Evolutionary conservation across 2,113 vertebrate species (phyloP).

Genomic region (Scalopus aquaticus): DNA sequence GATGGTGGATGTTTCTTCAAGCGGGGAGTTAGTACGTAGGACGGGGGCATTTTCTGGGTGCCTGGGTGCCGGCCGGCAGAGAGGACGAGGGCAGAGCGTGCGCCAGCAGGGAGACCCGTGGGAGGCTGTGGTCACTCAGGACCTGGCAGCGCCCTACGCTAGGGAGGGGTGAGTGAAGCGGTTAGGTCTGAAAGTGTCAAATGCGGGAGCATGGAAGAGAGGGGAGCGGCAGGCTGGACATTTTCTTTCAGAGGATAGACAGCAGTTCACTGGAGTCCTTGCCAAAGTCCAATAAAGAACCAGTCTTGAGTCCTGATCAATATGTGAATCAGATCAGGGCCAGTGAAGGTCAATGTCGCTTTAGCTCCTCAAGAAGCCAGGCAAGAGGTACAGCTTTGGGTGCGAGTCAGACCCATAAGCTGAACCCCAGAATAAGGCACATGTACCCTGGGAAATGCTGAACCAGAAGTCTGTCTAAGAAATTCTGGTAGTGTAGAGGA

Average conservation of each 20-base stretch:
- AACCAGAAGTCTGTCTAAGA: background rate
- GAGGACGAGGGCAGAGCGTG: background rate
- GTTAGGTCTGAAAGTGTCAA: background rate
- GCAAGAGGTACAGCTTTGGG: background rate
- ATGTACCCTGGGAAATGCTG: rapidly evolving
- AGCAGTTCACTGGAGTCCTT: background rate
- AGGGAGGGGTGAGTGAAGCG: background rate
- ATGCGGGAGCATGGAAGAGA: rapidly evolving
- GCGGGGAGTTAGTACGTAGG: background rate
- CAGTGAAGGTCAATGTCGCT: background rate
- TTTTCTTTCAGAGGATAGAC: background rate
- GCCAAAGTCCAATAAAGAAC: background rate
- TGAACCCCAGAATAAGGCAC: background rate
- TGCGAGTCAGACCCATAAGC: background rate
- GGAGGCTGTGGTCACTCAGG: background rate
- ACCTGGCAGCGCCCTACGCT: rapidly evolving
- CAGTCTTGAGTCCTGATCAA: background rate
- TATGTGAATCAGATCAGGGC: background rate
- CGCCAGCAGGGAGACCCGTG: background rate
- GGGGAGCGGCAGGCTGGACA: background rate
- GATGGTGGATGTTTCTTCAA: background rate
- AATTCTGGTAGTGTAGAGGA: no score
- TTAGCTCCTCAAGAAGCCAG: background rate
- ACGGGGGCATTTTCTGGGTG: rapidly evolving
- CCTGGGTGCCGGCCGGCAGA: background rate